Conservation (phyloP, 2,888 invertebrate genomes). For the Dasysyrphus tricinctus region DNA sequence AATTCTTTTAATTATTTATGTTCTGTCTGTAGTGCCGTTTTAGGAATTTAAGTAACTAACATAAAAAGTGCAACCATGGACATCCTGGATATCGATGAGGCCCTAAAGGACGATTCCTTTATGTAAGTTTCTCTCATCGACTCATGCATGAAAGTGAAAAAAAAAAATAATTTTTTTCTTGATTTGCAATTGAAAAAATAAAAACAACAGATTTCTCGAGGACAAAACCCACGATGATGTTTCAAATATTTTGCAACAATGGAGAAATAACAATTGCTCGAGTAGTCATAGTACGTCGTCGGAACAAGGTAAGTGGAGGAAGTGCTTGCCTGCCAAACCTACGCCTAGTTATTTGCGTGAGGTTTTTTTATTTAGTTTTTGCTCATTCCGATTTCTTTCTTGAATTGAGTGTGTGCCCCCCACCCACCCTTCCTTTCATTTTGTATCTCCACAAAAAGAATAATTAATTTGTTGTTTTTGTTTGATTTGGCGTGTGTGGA, state of each 20-base stretch:
- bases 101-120: constrained; percentile 83
- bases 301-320: constrained; percentile 79
- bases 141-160: constrained; percentile 5
- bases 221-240: constrained; percentile 83
- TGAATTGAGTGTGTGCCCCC: constrained; percentile 23
- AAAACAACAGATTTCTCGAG: constrained; percentile 80
- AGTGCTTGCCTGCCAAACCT: constrained; percentile 44
- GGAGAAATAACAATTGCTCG: constrained; percentile 81
- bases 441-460: constrained; percentile 43
- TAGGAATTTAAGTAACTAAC: constrained; percentile 35
- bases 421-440: not conserved
- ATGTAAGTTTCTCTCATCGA: constrained; percentile 79
- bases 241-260: constrained; percentile 83
- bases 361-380: constrained; percentile 22
- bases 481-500: constrained; percentile 57
- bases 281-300: constrained; percentile 74
- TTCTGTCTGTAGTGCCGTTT: constrained; percentile 50
- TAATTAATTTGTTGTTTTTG: constrained; percentile 74
- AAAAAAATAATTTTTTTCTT: constrained; percentile 41
- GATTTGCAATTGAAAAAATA: constrained; percentile 37
- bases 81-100: constrained; percentile 83
- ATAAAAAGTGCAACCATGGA: constrained; percentile 78
- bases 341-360: constrained; percentile 65
- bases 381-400: constrained; percentile 23
- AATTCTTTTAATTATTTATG: constrained; percentile 17